Conservation (phyloP, 2,797 vertebrate genomes). For the Neoniphon sammara region DNA sequence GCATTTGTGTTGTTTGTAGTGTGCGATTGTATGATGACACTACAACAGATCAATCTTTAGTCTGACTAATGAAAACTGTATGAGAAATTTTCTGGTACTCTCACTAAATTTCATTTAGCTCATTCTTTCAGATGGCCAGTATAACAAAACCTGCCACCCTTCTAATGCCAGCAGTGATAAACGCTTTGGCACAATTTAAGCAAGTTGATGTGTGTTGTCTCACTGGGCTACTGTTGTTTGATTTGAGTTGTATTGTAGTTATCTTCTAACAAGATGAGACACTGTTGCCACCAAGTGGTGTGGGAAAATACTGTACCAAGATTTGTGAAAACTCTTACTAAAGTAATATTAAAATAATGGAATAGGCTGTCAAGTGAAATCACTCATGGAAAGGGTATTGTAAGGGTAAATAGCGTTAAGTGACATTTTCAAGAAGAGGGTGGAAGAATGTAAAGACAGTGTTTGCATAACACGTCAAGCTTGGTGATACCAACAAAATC, state of each 20-base stretch:
- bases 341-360: not conserved
- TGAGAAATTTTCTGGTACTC: too few relatives aligned
- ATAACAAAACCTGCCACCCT: not conserved
- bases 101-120: too few relatives aligned
- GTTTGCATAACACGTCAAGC: not conserved
- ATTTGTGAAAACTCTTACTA: conserved; percentile 5
- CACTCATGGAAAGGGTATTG: not conserved
- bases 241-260: conserved; percentile 17
- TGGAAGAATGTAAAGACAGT: not conserved
- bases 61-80: not conserved
- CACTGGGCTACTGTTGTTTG: conserved; percentile 12
- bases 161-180: not conserved
- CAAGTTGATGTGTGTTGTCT: conserved; percentile 9
- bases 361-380: not conserved
- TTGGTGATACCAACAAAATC: not conserved
- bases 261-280: conserved; percentile 54
- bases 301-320: conserved; percentile 25
- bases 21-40: too few relatives aligned
- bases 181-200: not conserved
- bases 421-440: conserved; percentile 14
- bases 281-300: conserved; percentile 84
- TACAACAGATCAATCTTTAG: conserved; percentile 1
- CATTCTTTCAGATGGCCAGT: too few relatives aligned
- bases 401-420: not conserved
- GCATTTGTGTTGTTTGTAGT: not conserved